Percentiles rank a stretch among this genome's conserved stretches.
These are phyloP conservation scores for Charina bottae DNA, from an alignment of 2,113 vertebrate species.

Conservation along the genomic window DNA sequence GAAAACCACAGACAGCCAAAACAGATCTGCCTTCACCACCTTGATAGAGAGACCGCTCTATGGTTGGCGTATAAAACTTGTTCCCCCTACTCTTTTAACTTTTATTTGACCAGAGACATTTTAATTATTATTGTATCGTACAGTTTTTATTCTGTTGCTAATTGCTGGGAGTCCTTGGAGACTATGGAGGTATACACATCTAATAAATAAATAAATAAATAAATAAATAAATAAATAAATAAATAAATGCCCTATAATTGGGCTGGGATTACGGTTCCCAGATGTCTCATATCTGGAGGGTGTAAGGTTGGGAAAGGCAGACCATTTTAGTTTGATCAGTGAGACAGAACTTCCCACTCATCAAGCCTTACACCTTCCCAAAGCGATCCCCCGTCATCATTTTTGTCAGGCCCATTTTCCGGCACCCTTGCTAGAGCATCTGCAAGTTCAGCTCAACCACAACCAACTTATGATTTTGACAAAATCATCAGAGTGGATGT, in stretches of 20 bases:
- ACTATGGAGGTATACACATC: neutral
- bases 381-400: neutral
- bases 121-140: neutral
- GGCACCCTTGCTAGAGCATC: neutral
- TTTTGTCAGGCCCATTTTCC: neutral
- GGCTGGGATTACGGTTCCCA: neutral
- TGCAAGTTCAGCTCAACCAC: neutral
- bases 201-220: conserved; percentile 2
- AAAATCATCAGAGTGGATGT: neutral
- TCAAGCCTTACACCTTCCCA: neutral
- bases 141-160: neutral
- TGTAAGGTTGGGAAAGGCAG: neutral
- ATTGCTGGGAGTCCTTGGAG: neutral
- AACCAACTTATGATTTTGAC: neutral
- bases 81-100: neutral
- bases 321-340: neutral
- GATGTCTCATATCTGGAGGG: neutral
- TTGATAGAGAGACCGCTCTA: neutral
- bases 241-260: neutral
- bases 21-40: neutral
- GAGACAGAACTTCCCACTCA: neutral
- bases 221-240: conserved; percentile 2
- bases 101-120: neutral
- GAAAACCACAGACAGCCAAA: neutral
- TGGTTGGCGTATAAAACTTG: neutral